phyloP scores from a whole-genome alignment of 2,797 vertebrate species.

The Poecilia picta region DNA sequence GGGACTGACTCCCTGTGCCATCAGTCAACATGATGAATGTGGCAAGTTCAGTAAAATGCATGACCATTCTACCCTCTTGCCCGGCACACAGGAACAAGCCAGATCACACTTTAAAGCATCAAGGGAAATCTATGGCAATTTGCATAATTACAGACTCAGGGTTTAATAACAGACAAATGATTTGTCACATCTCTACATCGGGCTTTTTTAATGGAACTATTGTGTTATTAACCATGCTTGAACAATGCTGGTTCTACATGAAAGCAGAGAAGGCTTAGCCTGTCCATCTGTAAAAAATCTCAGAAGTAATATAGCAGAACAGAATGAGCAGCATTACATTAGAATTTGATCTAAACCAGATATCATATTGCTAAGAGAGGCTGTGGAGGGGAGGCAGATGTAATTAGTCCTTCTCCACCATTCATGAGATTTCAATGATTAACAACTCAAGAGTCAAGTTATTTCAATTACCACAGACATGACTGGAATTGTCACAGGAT shows the following conservation, averaged over 20 bases:
- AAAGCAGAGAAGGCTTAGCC: not conserved
- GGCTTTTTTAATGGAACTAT: constrained; percentile 79
- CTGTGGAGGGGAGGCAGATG: constrained; percentile 54
- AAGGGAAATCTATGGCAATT: constrained; percentile 99
- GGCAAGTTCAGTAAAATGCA: constrained; percentile 98
- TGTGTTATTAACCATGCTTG: constrained; percentile 73
- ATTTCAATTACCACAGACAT: constrained; percentile 94
- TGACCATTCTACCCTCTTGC: constrained; percentile 91
- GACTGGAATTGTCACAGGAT: constrained; percentile 95
- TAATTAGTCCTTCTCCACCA: constrained; percentile 57
- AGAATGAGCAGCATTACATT: not conserved
- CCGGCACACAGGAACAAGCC: constrained; percentile 92
- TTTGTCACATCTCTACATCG: constrained; percentile 96
- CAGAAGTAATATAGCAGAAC: not conserved
- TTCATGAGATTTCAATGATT: constrained; percentile 93
- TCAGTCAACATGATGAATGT: constrained; percentile 99
- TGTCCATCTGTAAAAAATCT: not conserved
- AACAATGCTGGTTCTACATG: constrained; percentile 29
- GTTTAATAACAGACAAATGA: constrained; percentile 99
- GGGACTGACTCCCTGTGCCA: constrained; percentile 95
- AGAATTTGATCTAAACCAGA: not conserved
- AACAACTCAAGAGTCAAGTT: constrained; percentile 94
- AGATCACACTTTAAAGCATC: constrained; percentile 93
- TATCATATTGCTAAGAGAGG: constrained; percentile 6
- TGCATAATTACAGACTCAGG: constrained; percentile 99